These are phyloP conservation scores for Danio aesculapii DNA, from an alignment of 2,797 vertebrate species.

Conservation along the genomic window DNA sequence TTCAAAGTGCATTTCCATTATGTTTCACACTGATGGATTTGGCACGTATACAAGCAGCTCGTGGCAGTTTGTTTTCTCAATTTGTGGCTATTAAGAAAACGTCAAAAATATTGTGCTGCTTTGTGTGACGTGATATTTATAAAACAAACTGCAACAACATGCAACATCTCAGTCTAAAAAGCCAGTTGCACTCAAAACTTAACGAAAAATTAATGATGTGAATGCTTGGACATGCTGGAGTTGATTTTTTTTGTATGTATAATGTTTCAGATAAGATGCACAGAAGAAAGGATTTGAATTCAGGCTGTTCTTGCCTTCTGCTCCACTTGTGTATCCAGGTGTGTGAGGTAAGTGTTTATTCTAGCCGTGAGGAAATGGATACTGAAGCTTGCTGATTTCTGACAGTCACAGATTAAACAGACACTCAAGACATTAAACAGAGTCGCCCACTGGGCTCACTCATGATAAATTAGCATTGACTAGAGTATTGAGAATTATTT, in stretches of 20 bases:
- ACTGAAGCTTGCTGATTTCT: constrained; percentile 14
- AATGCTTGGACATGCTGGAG: neutral
- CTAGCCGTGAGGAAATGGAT: neutral
- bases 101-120: neutral
- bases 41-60: neutral
- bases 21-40: neutral
- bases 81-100: neutral
- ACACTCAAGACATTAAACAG: constrained; percentile 27
- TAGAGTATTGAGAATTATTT: neutral
- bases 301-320: constrained; percentile 6
- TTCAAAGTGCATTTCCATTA: constrained; percentile 3
- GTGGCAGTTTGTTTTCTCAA: neutral
- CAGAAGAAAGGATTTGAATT: neutral
- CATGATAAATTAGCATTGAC: neutral
- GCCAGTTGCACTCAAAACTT: neutral
- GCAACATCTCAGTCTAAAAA: neutral
- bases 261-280: neutral
- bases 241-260: neutral
- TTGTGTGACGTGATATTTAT: neutral
- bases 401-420: constrained; percentile 21
- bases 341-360: constrained; percentile 45
- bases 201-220: neutral
- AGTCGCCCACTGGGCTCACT: neutral
- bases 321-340: constrained; percentile 35
- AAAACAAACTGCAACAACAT: constrained; percentile 2